These are phyloP conservation scores for Trogon surrucura DNA, from an alignment of 2,113 vertebrate species.

Conservation along the genomic window DNA sequence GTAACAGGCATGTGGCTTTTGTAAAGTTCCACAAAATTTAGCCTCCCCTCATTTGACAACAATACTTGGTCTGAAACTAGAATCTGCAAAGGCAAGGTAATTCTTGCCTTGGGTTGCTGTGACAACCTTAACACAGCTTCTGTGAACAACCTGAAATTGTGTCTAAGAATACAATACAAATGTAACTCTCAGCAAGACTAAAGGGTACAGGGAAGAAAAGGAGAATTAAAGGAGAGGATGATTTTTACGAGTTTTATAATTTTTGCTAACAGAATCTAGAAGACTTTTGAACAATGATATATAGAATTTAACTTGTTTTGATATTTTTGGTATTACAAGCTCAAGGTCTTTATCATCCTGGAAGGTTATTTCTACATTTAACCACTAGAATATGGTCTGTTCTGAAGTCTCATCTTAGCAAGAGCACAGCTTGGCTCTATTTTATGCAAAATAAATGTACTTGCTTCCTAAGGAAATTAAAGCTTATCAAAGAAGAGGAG, in stretches of 20 bases:
- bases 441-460: neutral
- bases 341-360: neutral
- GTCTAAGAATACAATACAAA: neutral
- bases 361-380: neutral
- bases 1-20: neutral
- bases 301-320: neutral
- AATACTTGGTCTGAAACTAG: neutral
- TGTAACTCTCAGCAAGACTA: neutral
- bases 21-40: conserved; percentile 22
- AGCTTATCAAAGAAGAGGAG: neutral
- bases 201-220: neutral
- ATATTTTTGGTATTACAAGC: neutral
- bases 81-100: conserved; percentile 38
- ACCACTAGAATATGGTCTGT: neutral
- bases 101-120: conserved; percentile 54
- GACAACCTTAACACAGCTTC: conserved; percentile 41
- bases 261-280: neutral
- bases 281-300: neutral
- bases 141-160: neutral
- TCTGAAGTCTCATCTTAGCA: neutral
- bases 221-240: neutral
- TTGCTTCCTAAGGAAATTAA: neutral
- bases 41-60: neutral
- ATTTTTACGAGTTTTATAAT: neutral
- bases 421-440: neutral